Conservation (phyloP, 2,888 invertebrate genomes). For the Tipula helvola region DNA sequence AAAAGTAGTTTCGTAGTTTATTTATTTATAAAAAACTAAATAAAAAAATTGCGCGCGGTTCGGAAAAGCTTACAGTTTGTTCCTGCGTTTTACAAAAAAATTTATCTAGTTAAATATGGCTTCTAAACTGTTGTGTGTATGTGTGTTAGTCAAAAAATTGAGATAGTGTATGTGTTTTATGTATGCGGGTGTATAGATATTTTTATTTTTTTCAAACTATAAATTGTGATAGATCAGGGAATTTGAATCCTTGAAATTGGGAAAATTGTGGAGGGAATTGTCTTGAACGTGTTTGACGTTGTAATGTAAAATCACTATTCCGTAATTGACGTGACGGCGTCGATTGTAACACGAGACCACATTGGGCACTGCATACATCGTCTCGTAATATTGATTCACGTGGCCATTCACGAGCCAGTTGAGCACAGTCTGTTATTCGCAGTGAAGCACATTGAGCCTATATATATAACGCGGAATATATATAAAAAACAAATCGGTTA, state of each 20-base stretch:
- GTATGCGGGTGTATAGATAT: background rate
- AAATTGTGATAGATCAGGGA: conserved; percentile 65
- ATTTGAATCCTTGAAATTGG: conserved; percentile 50
- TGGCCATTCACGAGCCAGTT: conserved; percentile 70
- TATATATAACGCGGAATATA: conserved; percentile 19
- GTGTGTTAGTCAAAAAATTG: background rate
- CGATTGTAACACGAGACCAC: conserved; percentile 53
- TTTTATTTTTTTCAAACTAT: conserved; percentile 29
- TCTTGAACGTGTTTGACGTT: conserved; percentile 21
- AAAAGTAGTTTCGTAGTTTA: background rate
- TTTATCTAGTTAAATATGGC: background rate
- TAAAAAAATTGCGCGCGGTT: background rate
- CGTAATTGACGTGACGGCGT: background rate
- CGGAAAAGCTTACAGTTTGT: background rate
- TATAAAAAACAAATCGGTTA: conserved; percentile 15
- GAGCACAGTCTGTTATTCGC: conserved; percentile 75
- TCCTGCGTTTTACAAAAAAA: background rate
- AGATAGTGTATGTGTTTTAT: background rate
- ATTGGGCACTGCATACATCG: conserved; percentile 83
- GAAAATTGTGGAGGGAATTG: conserved; percentile 32
- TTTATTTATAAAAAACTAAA: background rate
- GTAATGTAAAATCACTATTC: conserved; percentile 15
- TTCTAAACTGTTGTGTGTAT: background rate
- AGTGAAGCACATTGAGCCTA: conserved; percentile 83
- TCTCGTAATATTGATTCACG: conserved; percentile 70